phyloP scores from a whole-genome alignment of 1,140 invertebrate genomes.

The Halyomorpha halys region DNA sequence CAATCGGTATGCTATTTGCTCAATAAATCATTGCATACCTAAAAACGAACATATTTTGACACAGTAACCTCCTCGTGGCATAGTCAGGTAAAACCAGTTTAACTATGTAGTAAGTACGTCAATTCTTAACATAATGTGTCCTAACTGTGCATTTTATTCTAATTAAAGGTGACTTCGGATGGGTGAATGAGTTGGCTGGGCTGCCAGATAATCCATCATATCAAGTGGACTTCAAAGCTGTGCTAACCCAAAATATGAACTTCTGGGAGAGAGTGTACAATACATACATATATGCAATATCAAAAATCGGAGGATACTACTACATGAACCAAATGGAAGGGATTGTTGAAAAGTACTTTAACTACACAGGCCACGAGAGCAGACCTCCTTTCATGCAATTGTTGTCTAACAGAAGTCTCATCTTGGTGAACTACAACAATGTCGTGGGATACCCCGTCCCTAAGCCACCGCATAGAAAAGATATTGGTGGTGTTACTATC shows the following conservation, averaged over 20 bases:
- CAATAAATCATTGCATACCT: no score
- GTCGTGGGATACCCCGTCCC: conserved; percentile 30
- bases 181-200: no score
- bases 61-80: no score
- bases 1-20: no score
- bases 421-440: conserved; percentile 43
- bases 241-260: neutral
- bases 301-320: neutral
- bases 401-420: conserved; percentile 44
- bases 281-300: neutral
- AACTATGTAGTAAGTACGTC: no score
- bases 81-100: no score
- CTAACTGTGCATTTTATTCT: no score
- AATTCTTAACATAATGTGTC: no score
- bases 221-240: conserved; percentile 8
- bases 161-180: neutral
- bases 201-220: conserved; percentile 18
- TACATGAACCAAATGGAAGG: neutral
- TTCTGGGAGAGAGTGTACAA: conserved; percentile 12
- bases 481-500: conserved; percentile 31
- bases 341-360: neutral
- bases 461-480: conserved; percentile 31
- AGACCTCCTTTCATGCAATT: conserved; percentile 32
- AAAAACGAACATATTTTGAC: no score
- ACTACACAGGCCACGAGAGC: neutral